Base-by-base conservation (phyloP, 2,888 invertebrate genomes). In the Agonopterix alstromeriana region DNA sequence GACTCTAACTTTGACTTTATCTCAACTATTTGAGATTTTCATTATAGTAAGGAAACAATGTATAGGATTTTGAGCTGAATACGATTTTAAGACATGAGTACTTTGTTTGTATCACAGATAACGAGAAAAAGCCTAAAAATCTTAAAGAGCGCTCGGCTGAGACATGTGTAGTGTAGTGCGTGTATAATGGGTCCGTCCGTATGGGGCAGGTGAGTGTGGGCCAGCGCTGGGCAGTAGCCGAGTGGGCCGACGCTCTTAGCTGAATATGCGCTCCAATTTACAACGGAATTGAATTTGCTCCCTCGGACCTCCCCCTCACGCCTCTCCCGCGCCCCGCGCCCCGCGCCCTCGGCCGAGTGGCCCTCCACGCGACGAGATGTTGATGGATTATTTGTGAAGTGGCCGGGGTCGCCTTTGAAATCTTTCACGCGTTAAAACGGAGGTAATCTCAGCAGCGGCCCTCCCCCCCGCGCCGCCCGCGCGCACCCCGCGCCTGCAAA, bases 341-440 rank as follows among this genome's bases (percentile, higher is more conserved):
- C 51, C 54, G 57, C 56, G 55, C 62, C 54, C 55, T 57, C 55
- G 49, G 56, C 56, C 64, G 72, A 73, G 73, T 73, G 74, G 69
- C 71, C 75, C 70, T 68, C 56, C 64, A 66, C 62, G 63, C 69
- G 73, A 73, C 75, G 73, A 79, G 74, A 77, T 76, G 76, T 79
- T 83, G 85, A 84, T 83, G 82, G 82, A 85, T 85, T 86, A 85
- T 85, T 84, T 82, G 85, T 83, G 84, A 84, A 85, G 87, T 83
- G 85, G 79, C 82, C 75, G 70, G 69, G 63, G 54, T 60, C 72
- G 78, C 82, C 84, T 86, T 85, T 85, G 79, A 86, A 86, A 83
- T 79, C 82, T 82, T 81, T 86, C 82, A 78, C 81, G 86, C 87
- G 87, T 84, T 86, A 87, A 87, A 87, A 86, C 76, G 87, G 79